Conservation (phyloP, 1,140 invertebrate species). For the Onthophagus taurus region DNA sequence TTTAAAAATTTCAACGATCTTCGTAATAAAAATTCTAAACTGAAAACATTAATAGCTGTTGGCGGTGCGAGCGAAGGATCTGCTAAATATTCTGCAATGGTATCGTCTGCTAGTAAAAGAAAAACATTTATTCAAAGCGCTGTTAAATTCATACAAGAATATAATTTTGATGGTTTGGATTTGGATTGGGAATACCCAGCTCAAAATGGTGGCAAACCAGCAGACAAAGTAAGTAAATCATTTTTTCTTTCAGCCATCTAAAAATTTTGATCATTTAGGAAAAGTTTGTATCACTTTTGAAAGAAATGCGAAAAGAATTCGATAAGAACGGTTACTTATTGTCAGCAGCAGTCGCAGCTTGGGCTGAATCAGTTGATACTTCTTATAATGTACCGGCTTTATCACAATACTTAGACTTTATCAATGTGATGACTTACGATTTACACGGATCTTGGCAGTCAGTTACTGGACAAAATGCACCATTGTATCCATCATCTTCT, state of each 20-base stretch:
- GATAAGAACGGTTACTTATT: constrained; percentile 19
- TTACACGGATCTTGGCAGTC: constrained; percentile 56
- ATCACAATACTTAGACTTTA: constrained; percentile 62
- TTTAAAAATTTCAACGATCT: constrained; percentile 38
- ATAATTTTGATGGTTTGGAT: constrained; percentile 62
- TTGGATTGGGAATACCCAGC: constrained; percentile 73
- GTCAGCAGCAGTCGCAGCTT: constrained; percentile 22
- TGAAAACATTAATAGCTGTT: constrained; percentile 58
- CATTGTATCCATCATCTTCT: constrained; percentile 41
- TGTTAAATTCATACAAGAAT: constrained; percentile 21
- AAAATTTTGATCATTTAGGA: constrained; percentile 15
- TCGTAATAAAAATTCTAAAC: constrained; percentile 46
- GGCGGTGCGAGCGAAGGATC: constrained; percentile 68
- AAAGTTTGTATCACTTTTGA: constrained; percentile 23
- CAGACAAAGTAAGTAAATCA: constrained; percentile 10
- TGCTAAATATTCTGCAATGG: constrained; percentile 45
- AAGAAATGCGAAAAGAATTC: constrained; percentile 23
- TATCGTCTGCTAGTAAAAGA: constrained; percentile 13
- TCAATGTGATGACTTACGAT: constrained; percentile 62
- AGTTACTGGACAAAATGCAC: constrained; percentile 47
- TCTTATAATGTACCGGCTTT: constrained; percentile 86
- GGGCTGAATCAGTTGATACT: constrained; percentile 43
- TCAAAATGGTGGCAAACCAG: constrained; percentile 7
- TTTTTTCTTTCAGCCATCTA: not conserved
- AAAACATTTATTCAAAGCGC: constrained; percentile 41